A percentile compares a stretch with the other conserved stretches of the same genome.
phyloP scores from a whole-genome alignment of 2,797 vertebrate species.

The Champsocephalus esox region DNA sequence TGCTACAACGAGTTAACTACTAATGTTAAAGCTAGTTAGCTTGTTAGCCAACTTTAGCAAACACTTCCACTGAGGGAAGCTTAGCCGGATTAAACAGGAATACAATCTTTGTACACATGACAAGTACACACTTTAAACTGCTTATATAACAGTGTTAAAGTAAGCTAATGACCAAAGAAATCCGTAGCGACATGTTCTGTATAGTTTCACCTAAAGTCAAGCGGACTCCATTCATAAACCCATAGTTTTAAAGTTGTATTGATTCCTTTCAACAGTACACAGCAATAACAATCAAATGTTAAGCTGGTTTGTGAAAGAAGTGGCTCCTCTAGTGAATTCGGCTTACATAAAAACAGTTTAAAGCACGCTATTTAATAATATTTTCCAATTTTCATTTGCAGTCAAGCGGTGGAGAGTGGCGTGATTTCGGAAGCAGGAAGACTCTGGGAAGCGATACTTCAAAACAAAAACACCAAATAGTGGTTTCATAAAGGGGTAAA shows the following conservation, averaged over 20 bases:
- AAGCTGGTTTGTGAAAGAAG: accelerated
- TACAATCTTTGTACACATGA: accelerated
- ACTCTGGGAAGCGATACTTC: neutral
- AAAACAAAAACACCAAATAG: neutral
- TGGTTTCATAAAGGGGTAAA: neutral
- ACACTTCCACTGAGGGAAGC: neutral
- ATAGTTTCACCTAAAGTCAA: accelerated
- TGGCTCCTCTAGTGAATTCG: neutral
- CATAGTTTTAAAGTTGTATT: neutral
- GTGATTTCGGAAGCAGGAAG: accelerated
- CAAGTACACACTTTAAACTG: neutral
- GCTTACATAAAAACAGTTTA: neutral
- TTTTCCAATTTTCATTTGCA: neutral
- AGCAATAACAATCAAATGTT: accelerated
- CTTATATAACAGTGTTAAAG: neutral
- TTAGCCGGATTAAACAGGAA: neutral
- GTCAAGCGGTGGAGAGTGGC: no score
- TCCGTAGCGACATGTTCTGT: accelerated
- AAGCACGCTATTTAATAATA: neutral
- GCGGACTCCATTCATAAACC: neutral
- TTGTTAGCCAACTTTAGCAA: constrained; percentile 14
- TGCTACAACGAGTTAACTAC: neutral
- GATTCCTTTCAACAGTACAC: neutral
- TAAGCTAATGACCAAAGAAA: neutral
- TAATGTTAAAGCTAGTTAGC: constrained; percentile 29